phyloP scores from a whole-genome alignment of 2,888 invertebrate genomes.

The Lampropteryx suffumata region DNA sequence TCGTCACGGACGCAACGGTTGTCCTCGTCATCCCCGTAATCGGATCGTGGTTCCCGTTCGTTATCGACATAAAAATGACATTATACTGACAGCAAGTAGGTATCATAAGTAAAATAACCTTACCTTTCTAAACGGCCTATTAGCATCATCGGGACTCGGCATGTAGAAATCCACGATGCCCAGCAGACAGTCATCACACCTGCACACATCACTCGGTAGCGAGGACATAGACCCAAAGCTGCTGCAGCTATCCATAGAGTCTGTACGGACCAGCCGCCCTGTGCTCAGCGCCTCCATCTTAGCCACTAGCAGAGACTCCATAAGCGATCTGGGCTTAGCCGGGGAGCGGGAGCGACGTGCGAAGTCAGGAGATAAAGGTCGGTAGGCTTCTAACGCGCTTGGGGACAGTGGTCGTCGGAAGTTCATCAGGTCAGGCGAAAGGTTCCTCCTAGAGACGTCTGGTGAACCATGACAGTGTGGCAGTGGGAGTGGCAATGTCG shows the following conservation, averaged over 20 bases:
- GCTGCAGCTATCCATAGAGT: conserved; percentile 90
- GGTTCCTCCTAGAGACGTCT: conserved; percentile 57
- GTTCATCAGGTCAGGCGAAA: conserved; percentile 70
- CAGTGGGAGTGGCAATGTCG: background rate
- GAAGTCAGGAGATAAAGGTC: conserved; percentile 75
- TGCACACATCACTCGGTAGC: conserved; percentile 88
- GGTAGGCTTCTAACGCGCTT: conserved; percentile 56
- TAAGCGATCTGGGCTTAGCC: conserved; percentile 87
- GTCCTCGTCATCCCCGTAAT: too few relatives aligned
- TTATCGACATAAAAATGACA: too few relatives aligned
- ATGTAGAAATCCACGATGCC: conserved; percentile 91
- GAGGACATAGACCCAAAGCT: conserved; percentile 88
- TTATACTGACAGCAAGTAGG: too few relatives aligned
- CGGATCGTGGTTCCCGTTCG: too few relatives aligned
- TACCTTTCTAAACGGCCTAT: conserved; percentile 85
- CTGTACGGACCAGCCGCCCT: conserved; percentile 85
- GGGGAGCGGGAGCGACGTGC: conserved; percentile 74
- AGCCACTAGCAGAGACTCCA: conserved; percentile 91
- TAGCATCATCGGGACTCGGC: conserved; percentile 77
- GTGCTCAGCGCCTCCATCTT: conserved; percentile 90
- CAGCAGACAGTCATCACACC: conserved; percentile 92
- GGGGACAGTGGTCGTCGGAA: conserved; percentile 73
- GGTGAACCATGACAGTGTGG: conserved; percentile 58
- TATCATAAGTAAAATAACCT: conserved; percentile 39
- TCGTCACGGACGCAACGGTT: too few relatives aligned